Base-by-base conservation (phyloP, 2,888 invertebrate genomes). In the Dysmachus trigonus region DNA sequence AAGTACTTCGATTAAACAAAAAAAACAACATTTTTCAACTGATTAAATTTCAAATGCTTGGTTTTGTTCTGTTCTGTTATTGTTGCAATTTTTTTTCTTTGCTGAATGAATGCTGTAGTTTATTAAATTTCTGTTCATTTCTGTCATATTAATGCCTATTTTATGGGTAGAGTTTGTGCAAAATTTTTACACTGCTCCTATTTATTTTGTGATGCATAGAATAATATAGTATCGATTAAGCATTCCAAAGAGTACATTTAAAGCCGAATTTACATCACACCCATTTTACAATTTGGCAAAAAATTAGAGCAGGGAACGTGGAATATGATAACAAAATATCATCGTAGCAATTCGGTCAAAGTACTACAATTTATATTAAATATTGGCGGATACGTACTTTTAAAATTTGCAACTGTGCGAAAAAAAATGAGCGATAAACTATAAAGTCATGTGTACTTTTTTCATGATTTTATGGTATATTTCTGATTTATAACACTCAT, bases 1-100 rank as follows among this genome's bases (percentile, higher is more conserved):
- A 92, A 92, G 92, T 92, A 92, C 91, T 15, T 89, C 88, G 22
- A 85, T 86, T n/a, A n/a, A n/a, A n/a, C n/a, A n/a, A 33, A 41
- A 84, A 15, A 41, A 10, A 13, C 38, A 41, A 85, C 86, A 51
- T 79, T 81, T 79, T 30, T 27, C 76, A 76, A 41, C 76, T 76
- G 76, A 38, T 22, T 35, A 76, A 76, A 13, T 76, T 74, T 74
- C n/a, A 47, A 47, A 72, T 85, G 30, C 83, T 81, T 51, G 71
- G 72, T 13, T 83, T 71, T 27, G 13, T 47, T 73, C 15, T 22
- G 8, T 47, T 73, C 15, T 22, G 8, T 41, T 27, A 10, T 51
- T 82, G 3, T 86, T 72, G 53, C 84, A 84, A n/a, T n/a, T 13
- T 86, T 74, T 72, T 41, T 10, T 86, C 53, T 72, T 74, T 53